Evolutionary conservation across 2,113 vertebrate genomes (phyloP).

Genomic region (Chaenogobius annularis): DNA sequence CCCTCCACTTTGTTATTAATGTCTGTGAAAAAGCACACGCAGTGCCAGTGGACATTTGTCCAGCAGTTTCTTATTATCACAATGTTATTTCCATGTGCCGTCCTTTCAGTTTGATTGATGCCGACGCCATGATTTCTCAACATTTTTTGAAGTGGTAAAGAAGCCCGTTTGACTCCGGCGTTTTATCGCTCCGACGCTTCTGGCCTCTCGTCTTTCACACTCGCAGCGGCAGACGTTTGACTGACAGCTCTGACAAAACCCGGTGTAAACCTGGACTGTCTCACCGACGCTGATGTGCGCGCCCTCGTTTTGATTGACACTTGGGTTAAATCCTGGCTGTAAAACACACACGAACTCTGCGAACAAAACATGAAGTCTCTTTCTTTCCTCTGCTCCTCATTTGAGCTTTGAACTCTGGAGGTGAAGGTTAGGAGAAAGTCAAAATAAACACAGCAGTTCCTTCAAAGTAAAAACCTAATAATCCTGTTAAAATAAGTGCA

Average conservation of each 20-base stretch:
- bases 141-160: background rate
- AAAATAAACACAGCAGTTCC: slow-evolving; percentile 11
- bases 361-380: background rate
- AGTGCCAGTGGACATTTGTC: background rate
- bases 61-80: background rate
- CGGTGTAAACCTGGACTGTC: slow-evolving; percentile 34
- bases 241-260: slow-evolving; percentile 57
- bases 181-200: background rate
- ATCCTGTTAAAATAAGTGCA: slow-evolving; percentile 40
- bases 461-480: slow-evolving; percentile 18
- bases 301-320: slow-evolving; percentile 59
- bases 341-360: background rate
- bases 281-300: slow-evolving; percentile 55
- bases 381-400: background rate
- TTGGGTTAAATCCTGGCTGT: background rate
- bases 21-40: background rate
- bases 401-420: slow-evolving; percentile 22
- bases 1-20: no score
- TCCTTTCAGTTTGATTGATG: background rate
- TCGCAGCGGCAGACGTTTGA: slow-evolving; percentile 38
- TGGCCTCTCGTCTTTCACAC: slow-evolving; percentile 17
- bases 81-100: background rate
- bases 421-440: slow-evolving; percentile 19
- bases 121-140: background rate
- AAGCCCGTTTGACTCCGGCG: background rate